Evolutionary conservation across 2,113 vertebrate genomes (phyloP).

Genomic region (Ammodytes dubius): DNA sequence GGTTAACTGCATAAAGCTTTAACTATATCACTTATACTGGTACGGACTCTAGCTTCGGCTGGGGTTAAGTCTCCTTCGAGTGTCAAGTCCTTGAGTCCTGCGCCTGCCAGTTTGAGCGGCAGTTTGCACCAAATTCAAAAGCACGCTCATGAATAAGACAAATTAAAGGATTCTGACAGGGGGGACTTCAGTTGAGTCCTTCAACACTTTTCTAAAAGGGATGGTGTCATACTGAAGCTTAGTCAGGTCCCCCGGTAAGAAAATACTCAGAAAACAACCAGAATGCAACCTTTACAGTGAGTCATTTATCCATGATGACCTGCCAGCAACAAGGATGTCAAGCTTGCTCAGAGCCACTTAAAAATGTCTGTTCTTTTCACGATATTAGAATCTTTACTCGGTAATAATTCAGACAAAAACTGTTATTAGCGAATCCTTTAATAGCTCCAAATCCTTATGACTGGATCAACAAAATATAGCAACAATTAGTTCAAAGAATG

Average conservation of each 20-base stretch:
- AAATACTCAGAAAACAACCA: conserved; percentile 14
- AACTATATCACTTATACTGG: conserved; percentile 6
- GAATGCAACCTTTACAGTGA: conserved; percentile 43
- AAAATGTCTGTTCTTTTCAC: conserved; percentile 50
- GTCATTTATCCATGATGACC: conserved; percentile 41
- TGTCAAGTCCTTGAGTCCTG: conserved; percentile 59
- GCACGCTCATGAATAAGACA: conserved; percentile 64
- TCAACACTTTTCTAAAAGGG: conserved; percentile 51
- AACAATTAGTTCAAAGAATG: conserved; percentile 19
- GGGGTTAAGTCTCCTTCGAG: conserved; percentile 48
- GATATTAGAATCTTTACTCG: conserved; percentile 55
- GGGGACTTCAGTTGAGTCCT: conserved; percentile 58
- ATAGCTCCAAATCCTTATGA: conserved; percentile 52
- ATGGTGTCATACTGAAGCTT: conserved; percentile 44
- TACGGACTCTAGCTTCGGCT: conserved; percentile 28
- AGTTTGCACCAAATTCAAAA: conserved; percentile 62
- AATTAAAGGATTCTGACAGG: conserved; percentile 49
- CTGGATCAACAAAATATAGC: conserved; percentile 53
- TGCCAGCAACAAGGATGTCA: conserved; percentile 39
- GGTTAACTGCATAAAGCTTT: conserved; percentile 16
- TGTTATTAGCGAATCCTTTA: conserved; percentile 20
- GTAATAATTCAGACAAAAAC: conserved; percentile 48
- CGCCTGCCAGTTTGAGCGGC: conserved; percentile 42
- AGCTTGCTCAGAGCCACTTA: conserved; percentile 51
- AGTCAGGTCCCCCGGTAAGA: conserved; percentile 39